Percentiles rank a stretch among this genome's conserved stretches.
Conservation (phyloP, 2,888 invertebrate species). For the Plebejus melissa region DNA sequence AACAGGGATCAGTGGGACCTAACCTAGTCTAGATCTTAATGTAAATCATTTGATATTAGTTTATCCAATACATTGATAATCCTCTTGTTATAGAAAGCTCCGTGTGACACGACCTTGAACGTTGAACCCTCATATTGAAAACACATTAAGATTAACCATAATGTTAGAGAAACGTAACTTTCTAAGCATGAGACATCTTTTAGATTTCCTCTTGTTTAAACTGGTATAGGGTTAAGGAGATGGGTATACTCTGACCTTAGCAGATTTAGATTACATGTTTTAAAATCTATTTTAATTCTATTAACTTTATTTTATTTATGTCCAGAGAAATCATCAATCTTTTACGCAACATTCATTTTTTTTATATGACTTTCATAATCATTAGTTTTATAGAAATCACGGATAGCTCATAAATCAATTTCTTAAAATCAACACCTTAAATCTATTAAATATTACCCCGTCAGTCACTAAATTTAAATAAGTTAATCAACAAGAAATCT, state of each 20-base stretch:
- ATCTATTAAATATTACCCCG: neutral
- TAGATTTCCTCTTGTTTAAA: neutral
- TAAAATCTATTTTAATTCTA: neutral
- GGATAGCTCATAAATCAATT: neutral
- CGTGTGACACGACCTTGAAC: slow-evolving; percentile 49
- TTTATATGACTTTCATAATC: neutral
- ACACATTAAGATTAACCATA: slow-evolving; percentile 56
- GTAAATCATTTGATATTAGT: neutral
- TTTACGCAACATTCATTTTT: neutral
- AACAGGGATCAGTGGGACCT: neutral
- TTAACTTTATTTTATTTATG: neutral
- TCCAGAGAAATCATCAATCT: neutral
- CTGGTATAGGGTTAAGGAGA: neutral
- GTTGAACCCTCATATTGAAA: slow-evolving; percentile 49
- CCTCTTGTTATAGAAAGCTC: slow-evolving; percentile 17
- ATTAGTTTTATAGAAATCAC: slow-evolving; percentile 1
- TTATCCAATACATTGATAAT: neutral
- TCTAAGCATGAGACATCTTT: slow-evolving; percentile 44
- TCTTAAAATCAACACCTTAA: neutral
- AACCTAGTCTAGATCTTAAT: neutral
- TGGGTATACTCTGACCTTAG: too few relatives aligned
- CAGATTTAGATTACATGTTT: neutral
- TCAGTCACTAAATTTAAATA: slow-evolving; percentile 1
- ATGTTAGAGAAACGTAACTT: slow-evolving; percentile 60
- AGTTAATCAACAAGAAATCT: slow-evolving; percentile 22